These are phyloP conservation scores for Goniozus legneri DNA, from an alignment of 1,140 invertebrate species.

Conservation along the genomic window DNA sequence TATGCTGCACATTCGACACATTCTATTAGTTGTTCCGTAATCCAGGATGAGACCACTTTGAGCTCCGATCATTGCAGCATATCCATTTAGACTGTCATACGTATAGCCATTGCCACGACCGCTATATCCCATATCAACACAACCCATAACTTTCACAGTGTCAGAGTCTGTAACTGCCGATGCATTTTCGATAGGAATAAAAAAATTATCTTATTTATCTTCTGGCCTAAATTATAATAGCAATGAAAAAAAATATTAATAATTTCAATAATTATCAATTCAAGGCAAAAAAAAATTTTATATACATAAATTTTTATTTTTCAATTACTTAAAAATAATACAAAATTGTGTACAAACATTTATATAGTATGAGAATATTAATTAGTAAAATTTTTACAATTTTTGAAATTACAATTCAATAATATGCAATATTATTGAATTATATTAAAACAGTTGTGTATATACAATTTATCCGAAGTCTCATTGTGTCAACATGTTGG, in stretches of 20 bases:
- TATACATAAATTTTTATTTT: not conserved
- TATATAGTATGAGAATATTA: too few species aligned
- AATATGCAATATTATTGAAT: not conserved
- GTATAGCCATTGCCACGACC: not conserved
- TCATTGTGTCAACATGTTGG: too few species aligned
- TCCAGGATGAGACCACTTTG: not conserved
- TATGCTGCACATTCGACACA: not conserved
- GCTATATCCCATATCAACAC: not conserved
- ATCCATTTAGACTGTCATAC: not conserved
- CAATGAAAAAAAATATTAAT: not conserved
- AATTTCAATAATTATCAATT: not conserved
- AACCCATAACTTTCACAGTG: not conserved
- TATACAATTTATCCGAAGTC: not conserved
- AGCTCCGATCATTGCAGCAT: not conserved
- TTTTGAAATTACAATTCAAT: not conserved
- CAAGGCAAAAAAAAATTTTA: not conserved
- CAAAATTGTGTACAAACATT: too few species aligned
- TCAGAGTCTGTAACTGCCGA: not conserved
- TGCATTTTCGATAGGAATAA: not conserved
- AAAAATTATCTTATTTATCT: not conserved
- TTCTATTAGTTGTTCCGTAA: constrained; percentile 2
- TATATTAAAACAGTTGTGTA: too few species aligned
- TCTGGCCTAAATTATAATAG: not conserved
- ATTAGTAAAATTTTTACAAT: not conserved
- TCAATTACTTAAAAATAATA: not conserved